Evolutionary conservation across 2,888 invertebrate species (phyloP).

Genomic region (Leptopterna dolabrata): DNA sequence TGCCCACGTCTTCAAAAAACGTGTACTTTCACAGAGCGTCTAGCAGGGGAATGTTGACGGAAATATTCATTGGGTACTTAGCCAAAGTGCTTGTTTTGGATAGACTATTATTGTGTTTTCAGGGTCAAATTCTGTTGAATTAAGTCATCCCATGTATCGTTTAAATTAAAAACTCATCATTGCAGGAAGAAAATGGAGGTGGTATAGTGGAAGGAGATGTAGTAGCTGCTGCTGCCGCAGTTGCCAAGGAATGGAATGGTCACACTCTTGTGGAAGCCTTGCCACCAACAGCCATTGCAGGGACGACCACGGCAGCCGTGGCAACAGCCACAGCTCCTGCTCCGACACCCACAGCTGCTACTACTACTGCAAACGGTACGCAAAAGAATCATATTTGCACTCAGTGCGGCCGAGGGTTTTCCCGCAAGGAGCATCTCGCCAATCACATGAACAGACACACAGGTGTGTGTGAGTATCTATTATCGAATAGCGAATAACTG

Average conservation of each 20-base stretch:
- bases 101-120: too few species aligned
- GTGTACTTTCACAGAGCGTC: too few species aligned
- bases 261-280: slow-evolving; percentile 30
- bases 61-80: too few species aligned
- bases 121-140: too few species aligned
- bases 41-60: too few species aligned
- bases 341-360: neutral
- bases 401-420: slow-evolving; percentile 87
- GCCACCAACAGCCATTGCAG: slow-evolving; percentile 13
- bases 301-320: slow-evolving; percentile 9
- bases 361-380: slow-evolving; percentile 1
- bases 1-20: too few species aligned
- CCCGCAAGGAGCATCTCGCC: slow-evolving; percentile 87
- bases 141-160: too few species aligned
- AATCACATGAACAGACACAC: slow-evolving; percentile 83
- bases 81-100: too few species aligned
- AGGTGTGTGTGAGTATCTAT: slow-evolving; percentile 56
- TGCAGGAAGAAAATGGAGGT: slow-evolving; percentile 20
- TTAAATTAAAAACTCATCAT: too few species aligned
- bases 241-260: slow-evolving; percentile 47
- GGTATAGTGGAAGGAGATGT: slow-evolving; percentile 33
- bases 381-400: slow-evolving; percentile 51
- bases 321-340: neutral
- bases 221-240: slow-evolving; percentile 20
- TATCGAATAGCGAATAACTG: neutral